These are phyloP conservation scores for Cotesia vestalis DNA, from an alignment of 1,140 invertebrate genomes.

Conservation along the genomic window DNA sequence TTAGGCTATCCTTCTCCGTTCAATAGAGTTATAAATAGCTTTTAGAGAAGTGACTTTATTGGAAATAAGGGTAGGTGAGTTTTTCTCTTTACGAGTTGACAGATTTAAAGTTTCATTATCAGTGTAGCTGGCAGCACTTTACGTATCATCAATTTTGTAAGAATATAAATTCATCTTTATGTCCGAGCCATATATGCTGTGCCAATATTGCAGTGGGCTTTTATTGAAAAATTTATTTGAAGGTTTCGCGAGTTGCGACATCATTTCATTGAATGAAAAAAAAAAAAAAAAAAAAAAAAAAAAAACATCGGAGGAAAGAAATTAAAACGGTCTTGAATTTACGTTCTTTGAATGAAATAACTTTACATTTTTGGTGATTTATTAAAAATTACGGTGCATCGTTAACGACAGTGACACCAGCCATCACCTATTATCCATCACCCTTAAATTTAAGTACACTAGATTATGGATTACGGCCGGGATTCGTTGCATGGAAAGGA, in stretches of 20 bases:
- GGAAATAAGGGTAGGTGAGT: conserved; percentile 3
- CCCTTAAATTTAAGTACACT: neutral
- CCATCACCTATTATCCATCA: conserved; percentile 1
- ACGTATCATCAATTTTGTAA: conserved; percentile 13
- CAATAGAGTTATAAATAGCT: conserved; percentile 19
- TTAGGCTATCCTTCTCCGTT: too few species aligned
- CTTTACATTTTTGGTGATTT: too few species aligned
- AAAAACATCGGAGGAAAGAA: too few species aligned
- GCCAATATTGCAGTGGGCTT: neutral
- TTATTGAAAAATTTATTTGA: too few species aligned
- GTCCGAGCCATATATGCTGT: too few species aligned
- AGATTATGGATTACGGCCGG: neutral
- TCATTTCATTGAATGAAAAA: too few species aligned
- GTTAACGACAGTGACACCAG: conserved; percentile 12
- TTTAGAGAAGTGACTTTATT: neutral
- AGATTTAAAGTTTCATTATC: conserved; percentile 26
- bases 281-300: too few species aligned
- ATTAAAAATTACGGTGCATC: conserved; percentile 10
- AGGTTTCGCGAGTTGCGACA: too few species aligned
- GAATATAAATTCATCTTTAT: neutral
- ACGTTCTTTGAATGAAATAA: too few species aligned
- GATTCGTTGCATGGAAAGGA: neutral
- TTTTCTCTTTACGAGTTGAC: conserved; percentile 13
- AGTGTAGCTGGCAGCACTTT: conserved; percentile 15
- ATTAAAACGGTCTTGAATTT: too few species aligned